Base-by-base conservation (phyloP, 2,113 vertebrate genomes). In the Cryptomyrus ogoouensis region DNA sequence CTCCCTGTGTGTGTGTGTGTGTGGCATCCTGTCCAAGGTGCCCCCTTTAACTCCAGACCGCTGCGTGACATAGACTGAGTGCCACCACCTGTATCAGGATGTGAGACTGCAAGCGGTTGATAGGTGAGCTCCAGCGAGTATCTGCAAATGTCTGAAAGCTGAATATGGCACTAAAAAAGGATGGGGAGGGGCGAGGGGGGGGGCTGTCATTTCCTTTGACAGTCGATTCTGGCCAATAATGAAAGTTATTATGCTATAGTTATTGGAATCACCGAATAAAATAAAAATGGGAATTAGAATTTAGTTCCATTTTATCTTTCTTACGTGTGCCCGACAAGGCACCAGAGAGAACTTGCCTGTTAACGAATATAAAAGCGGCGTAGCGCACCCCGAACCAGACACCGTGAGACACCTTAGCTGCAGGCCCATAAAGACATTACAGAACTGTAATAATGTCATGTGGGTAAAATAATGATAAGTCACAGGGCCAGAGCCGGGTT, bases 211-310 rank as follows among this genome's bases (percentile, higher is more conserved):
- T 87, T 87, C 10, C 50, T 56, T 53, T 19, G 47, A 52, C 47
- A 27, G 50, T 19, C 85, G 12, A 31, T 50, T 49, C 47, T 27
- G 27, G 6, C 85, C 50, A 87, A 17, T 87, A 87, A 87, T 53
- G 47, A 35, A 87, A 52, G 49, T 87, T 87, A 27, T 53, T 87
- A 53, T 56, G 49, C n/a, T 27, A 53, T 39, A 31, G 50, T 27
- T 87, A 53, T 87, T 87, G 44, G 83, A 47, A 47, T 84, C 35
- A n/a, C 44, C 39, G 80, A 83, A 83, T 83, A 83, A 84, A 84
- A 84, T n/a, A 47, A 47, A 46, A 46, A 84, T 84, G 83, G 39
- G 83, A 84, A 84, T 47, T 84, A 87, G 49, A 87, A 87, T 53
- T 52, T 56, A 56, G 49, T 53, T 87, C 50, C 24, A 87, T 52